Evolutionary conservation across 2,113 vertebrate genomes (phyloP).

Genomic region (Puma concolor): DNA sequence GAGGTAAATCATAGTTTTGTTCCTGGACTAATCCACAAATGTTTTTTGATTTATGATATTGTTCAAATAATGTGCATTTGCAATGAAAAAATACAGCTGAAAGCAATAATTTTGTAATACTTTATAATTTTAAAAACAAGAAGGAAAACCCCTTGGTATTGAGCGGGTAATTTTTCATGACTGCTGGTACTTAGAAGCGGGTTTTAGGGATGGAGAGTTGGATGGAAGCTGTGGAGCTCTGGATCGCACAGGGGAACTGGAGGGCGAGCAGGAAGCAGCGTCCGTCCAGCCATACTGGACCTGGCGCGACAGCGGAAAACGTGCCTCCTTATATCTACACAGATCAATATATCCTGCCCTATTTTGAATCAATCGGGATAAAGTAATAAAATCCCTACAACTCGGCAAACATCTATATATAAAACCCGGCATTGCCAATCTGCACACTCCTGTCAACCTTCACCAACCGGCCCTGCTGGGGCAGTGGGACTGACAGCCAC

Average conservation of each 20-base stretch:
- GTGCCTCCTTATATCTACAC: fast-evolving
- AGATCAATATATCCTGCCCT: neutral
- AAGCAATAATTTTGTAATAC: neutral
- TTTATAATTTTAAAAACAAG: neutral
- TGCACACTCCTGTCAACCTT: neutral
- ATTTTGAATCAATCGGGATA: neutral
- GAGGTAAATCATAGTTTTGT: constrained; percentile 11
- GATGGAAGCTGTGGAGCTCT: neutral
- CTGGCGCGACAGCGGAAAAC: neutral
- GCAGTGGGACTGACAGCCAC: fast-evolving
- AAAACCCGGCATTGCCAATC: neutral
- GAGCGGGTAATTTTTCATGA: neutral
- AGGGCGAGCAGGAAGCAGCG: neutral
- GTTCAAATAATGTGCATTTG: neutral
- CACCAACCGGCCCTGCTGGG: neutral
- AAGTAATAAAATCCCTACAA: neutral
- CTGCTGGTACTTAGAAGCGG: neutral
- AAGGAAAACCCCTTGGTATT: neutral
- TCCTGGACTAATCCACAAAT: neutral
- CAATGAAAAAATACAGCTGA: neutral
- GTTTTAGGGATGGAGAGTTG: neutral
- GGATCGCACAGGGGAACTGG: fast-evolving
- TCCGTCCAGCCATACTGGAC: neutral
- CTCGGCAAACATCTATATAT: neutral
- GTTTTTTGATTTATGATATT: neutral